Evolutionary conservation across 2,113 vertebrate species (phyloP).

Genomic region (Meriones unguiculatus): DNA sequence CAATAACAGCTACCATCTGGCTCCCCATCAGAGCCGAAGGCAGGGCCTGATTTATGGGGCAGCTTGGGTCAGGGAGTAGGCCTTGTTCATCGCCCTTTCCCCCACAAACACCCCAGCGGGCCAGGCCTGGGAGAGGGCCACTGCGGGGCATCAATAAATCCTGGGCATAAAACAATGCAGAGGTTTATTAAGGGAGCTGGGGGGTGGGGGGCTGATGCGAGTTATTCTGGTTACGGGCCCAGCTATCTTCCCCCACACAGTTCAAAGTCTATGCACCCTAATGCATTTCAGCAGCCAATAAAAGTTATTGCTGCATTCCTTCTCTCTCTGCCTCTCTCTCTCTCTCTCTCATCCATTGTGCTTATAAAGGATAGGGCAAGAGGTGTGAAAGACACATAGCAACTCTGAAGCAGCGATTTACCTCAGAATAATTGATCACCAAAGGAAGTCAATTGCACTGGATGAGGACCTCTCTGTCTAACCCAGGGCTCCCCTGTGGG

Average conservation of each 20-base stretch:
- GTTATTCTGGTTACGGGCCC: conserved; percentile 68
- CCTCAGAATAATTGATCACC: conserved; percentile 64
- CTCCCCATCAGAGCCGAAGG: conserved; percentile 51
- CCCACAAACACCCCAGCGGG: conserved; percentile 62
- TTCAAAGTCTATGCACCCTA: conserved; percentile 77
- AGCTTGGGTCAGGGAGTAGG: conserved; percentile 73
- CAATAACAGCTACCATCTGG: conserved; percentile 78
- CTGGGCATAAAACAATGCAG: conserved; percentile 72
- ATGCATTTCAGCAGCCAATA: conserved; percentile 84
- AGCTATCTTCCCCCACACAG: conserved; percentile 70
- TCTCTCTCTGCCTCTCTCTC: conserved; percentile 29
- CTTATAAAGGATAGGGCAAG: conserved; percentile 63
- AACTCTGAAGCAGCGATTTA: conserved; percentile 71
- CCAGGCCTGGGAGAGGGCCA: conserved; percentile 59
- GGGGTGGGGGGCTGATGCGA: conserved; percentile 50
- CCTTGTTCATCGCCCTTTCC: conserved; percentile 67
- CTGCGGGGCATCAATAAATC: conserved; percentile 78
- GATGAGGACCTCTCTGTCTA: conserved; percentile 18
- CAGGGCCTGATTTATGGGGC: conserved; percentile 78
- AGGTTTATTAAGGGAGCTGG: conserved; percentile 78
- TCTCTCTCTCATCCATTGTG: not conserved
- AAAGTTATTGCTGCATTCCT: conserved; percentile 68
- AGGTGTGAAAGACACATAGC: conserved; percentile 51
- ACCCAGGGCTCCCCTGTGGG: not conserved
- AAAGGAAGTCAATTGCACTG: conserved; percentile 58